Conservation (phyloP, 1,140 invertebrate genomes). For the Tyrophagus putrescentiae region DNA sequence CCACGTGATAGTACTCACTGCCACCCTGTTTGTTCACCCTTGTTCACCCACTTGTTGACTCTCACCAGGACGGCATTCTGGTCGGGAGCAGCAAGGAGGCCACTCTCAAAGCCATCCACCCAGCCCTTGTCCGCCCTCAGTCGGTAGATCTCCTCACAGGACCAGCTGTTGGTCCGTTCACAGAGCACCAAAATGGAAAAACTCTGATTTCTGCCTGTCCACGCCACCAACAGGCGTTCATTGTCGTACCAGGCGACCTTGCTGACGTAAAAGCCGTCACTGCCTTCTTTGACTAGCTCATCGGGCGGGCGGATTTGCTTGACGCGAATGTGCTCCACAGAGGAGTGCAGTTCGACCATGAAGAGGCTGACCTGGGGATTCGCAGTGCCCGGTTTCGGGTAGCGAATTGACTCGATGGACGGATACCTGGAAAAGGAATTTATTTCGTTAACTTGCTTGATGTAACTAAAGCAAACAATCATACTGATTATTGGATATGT, state of each 20-base stretch:
- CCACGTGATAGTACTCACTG: slow-evolving; percentile 12
- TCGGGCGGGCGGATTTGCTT: background rate
- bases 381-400: slow-evolving; percentile 25
- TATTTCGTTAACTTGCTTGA: too few species aligned
- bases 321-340: background rate
- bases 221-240: slow-evolving; percentile 30
- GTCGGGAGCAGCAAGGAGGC: background rate
- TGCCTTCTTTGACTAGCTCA: background rate
- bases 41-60: background rate
- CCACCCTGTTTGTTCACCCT: too few species aligned
- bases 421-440: too few species aligned
- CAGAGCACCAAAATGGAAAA: slow-evolving; percentile 34
- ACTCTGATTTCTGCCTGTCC: slow-evolving; percentile 35
- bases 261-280: slow-evolving; percentile 24
- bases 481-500: slow-evolving; percentile 13
- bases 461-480: too few species aligned
- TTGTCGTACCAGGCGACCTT: slow-evolving; percentile 32
- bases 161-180: slow-evolving; percentile 26
- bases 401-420: background rate
- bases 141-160: slow-evolving; percentile 18
- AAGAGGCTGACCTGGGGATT: slow-evolving; percentile 24
- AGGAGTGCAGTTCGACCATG: background rate
- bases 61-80: background rate
- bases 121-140: background rate
- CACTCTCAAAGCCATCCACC: slow-evolving; percentile 13